These are phyloP conservation scores for Agonopterix alstromeriana DNA, from an alignment of 2,888 invertebrate genomes.

Conservation along the genomic window DNA sequence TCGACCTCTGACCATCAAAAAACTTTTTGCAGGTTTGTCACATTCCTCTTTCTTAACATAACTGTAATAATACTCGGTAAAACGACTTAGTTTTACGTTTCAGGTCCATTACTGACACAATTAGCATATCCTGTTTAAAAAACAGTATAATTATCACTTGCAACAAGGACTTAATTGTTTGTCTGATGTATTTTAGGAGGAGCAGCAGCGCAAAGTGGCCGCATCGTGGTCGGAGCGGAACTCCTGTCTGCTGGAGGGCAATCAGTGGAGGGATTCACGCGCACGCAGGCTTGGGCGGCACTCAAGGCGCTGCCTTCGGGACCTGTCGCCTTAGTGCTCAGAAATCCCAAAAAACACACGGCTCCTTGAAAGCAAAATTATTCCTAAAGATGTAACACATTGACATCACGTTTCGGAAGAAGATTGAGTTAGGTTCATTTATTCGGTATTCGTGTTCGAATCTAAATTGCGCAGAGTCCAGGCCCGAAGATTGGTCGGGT, in stretches of 20 bases:
- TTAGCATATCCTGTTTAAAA: too few species aligned
- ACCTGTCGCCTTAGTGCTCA: slow-evolving; percentile 79
- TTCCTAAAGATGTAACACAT: slow-evolving; percentile 1
- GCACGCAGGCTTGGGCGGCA: slow-evolving; percentile 95
- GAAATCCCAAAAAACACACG: slow-evolving; percentile 38
- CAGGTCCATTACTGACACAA: too few species aligned
- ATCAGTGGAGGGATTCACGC: slow-evolving; percentile 89
- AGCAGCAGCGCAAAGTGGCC: slow-evolving; percentile 91
- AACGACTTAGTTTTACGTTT: too few species aligned
- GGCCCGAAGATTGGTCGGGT: slow-evolving; percentile 12
- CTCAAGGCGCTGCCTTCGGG: slow-evolving; percentile 94
- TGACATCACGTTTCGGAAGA: slow-evolving; percentile 3
- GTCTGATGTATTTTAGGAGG: slow-evolving; percentile 79
- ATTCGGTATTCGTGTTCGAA: slow-evolving; percentile 10
- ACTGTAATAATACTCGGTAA: too few species aligned
- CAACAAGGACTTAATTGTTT: too few species aligned
- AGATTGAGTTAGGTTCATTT: slow-evolving; percentile 9
- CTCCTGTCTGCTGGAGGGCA: slow-evolving; percentile 89
- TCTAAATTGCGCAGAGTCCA: slow-evolving; percentile 4
- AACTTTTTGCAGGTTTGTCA: slow-evolving; percentile 91
- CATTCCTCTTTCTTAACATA: too few species aligned
- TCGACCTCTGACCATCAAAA: slow-evolving; percentile 91
- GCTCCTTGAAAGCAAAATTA: slow-evolving; percentile 3
- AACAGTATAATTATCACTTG: too few species aligned
- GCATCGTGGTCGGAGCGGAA: slow-evolving; percentile 91